Conservation (phyloP, 1,140 invertebrate genomes). For the Maniola jurtina region DNA sequence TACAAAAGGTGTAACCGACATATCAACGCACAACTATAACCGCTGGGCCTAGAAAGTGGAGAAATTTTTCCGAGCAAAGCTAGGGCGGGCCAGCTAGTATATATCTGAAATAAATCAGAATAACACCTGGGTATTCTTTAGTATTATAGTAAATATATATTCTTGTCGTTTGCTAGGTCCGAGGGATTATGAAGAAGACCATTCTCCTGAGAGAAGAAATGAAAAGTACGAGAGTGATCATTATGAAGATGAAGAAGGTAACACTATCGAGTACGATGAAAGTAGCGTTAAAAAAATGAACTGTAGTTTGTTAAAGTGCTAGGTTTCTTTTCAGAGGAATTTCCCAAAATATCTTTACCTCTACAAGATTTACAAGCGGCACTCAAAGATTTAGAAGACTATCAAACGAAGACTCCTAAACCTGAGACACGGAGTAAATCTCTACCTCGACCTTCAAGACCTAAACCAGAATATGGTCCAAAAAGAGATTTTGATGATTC, state of each 20-base stretch:
- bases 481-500: constrained; percentile 55
- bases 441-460: constrained; percentile 51
- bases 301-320: not conserved
- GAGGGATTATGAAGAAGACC: constrained; percentile 53
- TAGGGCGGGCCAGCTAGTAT: too few species aligned
- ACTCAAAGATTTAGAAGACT: constrained; percentile 59
- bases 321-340: constrained; percentile 51
- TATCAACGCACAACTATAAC: too few species aligned
- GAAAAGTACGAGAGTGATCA: constrained; percentile 43
- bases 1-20: too few species aligned
- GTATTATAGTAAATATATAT: too few species aligned
- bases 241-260: constrained; percentile 57
- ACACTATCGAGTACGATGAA: constrained; percentile 6
- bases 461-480: constrained; percentile 56
- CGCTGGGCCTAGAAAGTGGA: too few species aligned
- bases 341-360: constrained; percentile 66
- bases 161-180: constrained; percentile 35
- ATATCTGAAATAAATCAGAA: too few species aligned
- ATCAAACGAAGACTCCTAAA: constrained; percentile 49
- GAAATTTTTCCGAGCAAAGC: too few species aligned
- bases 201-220: constrained; percentile 46
- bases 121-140: too few species aligned
- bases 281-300: not conserved
- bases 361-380: constrained; percentile 67
- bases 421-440: constrained; percentile 57